phyloP scores from a whole-genome alignment of 2,113 vertebrate genomes.

The Thalassoma bifasciatum region DNA sequence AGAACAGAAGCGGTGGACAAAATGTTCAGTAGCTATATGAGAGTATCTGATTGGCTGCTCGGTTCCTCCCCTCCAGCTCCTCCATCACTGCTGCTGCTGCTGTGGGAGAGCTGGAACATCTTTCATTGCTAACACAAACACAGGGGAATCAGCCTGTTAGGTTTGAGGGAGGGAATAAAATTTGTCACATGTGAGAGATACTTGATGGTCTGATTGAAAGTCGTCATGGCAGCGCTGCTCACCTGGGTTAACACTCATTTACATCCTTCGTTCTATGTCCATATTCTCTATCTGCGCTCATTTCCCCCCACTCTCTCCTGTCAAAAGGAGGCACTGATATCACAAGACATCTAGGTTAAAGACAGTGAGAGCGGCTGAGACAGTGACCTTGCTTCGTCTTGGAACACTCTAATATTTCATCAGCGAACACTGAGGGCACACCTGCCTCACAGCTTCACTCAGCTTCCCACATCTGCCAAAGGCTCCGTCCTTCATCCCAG shows the following conservation, averaged over 20 bases:
- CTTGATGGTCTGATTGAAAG: background rate
- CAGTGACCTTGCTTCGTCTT: constrained; percentile 61
- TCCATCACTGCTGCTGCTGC: background rate
- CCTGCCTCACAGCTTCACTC: constrained; percentile 69
- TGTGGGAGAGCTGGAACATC: background rate
- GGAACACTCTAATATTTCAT: constrained; percentile 67
- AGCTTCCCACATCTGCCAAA: constrained; percentile 63
- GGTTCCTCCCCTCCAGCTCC: background rate
- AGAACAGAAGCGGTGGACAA: background rate
- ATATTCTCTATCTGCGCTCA: background rate
- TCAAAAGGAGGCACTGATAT: constrained; percentile 8
- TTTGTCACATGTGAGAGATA: background rate
- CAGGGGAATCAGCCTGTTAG: background rate
- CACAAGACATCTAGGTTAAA: constrained; percentile 20
- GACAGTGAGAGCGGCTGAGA: constrained; percentile 21
- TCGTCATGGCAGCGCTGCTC: background rate
- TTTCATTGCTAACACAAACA: background rate
- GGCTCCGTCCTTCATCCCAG: constrained; percentile 50
- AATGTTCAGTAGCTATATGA: background rate
- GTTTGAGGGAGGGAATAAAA: background rate
- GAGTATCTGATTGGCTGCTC: background rate
- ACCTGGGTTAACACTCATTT: too few relatives aligned
- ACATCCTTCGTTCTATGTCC: too few relatives aligned
- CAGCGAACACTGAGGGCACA: constrained; percentile 63
- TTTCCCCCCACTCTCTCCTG: background rate